Percentiles rank a stretch among this genome's conserved stretches.
Evolutionary conservation across 2,888 invertebrate genomes (phyloP).

Genomic region (Synergus laeviventris): DNA sequence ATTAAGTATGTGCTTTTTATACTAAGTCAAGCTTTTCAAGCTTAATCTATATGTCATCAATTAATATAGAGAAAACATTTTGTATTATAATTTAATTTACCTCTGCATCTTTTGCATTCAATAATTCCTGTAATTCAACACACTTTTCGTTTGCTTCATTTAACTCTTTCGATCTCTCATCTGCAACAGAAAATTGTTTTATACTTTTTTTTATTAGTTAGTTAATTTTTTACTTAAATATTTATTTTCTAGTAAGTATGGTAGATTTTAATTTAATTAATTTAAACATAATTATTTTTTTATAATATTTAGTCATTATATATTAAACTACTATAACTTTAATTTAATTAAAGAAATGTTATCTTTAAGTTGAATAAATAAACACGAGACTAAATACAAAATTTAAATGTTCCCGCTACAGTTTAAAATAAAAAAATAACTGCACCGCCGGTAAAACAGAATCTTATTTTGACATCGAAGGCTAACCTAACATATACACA

Average conservation of each 20-base stretch:
- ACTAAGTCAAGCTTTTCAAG: too few relatives aligned
- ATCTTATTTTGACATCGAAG: conserved; percentile 70
- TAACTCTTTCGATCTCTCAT: conserved; percentile 66
- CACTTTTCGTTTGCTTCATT: conserved; percentile 70
- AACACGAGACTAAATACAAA: too few relatives aligned
- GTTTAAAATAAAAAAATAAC: neutral
- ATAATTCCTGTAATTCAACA: conserved; percentile 69
- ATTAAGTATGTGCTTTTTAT: too few relatives aligned
- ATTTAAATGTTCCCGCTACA: neutral
- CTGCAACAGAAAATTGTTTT: conserved; percentile 56
- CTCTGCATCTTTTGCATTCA: conserved; percentile 72
- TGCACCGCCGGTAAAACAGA: conserved; percentile 65
- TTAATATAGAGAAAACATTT: neutral
- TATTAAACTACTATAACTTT: too few relatives aligned
- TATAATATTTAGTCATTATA: too few relatives aligned
- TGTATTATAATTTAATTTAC: conserved; percentile 58
- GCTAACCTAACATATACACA: conserved; percentile 59
- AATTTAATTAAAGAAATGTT: too few relatives aligned
- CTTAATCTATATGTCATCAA: too few relatives aligned
- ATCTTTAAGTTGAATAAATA: too few relatives aligned
- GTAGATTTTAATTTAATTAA: too few relatives aligned
- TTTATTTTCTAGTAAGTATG: neutral
- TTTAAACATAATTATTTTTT: too few relatives aligned
- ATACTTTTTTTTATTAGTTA: neutral
- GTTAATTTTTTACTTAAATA: neutral